Evolutionary conservation across 1,140 invertebrate genomes (phyloP).

Genomic region (Pseudomyrmex sp.): DNA sequence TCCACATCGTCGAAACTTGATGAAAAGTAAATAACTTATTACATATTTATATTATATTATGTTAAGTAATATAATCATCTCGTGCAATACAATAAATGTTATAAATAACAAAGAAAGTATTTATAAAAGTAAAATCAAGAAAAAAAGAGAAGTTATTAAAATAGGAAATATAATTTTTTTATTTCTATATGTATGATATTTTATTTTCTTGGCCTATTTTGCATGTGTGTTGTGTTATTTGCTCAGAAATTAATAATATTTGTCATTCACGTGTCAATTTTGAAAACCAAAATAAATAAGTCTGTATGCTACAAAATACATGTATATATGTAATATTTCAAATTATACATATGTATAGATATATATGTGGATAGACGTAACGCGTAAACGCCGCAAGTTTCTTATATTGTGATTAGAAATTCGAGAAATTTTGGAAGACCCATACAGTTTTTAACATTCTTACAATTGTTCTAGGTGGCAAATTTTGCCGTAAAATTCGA

Average conservation of each 20-base stretch:
- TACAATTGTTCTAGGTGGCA: no score
- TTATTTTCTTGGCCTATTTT: neutral
- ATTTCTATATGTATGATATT: slow-evolving; percentile 5
- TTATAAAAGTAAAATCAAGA: neutral
- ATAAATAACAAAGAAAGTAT: neutral
- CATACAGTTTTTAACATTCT: no score
- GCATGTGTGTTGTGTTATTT: no score
- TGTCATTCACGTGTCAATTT: neutral
- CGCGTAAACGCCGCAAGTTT: neutral
- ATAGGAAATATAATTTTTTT: slow-evolving; percentile 22
- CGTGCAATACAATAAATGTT: neutral
- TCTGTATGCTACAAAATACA: no score
- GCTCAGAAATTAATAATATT: neutral
- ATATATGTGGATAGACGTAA: no score
- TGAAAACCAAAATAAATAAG: neutral
- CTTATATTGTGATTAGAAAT: neutral
- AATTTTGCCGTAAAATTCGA: neutral
- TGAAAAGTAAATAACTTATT: no score
- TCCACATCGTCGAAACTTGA: slow-evolving; percentile 52
- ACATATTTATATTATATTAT: slow-evolving; percentile 25
- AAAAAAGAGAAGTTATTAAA: neutral
- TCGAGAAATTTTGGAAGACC: neutral
- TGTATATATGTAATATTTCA: no score
- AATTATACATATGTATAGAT: no score
- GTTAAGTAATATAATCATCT: slow-evolving; percentile 26